A percentile compares a stretch with the other conserved stretches of the same genome.
phyloP scores from a whole-genome alignment of 53 echinoderm and acorn worm genomes.

The Glandiceps talaboti region DNA sequence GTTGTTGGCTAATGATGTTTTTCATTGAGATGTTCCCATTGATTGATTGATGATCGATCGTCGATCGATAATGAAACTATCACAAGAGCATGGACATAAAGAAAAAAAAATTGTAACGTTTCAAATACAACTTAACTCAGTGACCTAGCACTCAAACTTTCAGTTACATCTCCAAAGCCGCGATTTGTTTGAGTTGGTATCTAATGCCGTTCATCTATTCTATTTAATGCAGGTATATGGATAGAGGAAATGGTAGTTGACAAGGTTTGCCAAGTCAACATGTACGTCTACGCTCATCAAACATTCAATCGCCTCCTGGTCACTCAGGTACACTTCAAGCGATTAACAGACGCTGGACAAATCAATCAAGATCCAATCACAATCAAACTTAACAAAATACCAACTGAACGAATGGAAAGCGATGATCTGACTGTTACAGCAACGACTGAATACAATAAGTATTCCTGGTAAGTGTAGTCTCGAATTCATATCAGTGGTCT shows the following conservation, averaged over 20 bases:
- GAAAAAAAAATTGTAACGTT: too few relatives aligned
- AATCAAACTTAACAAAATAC: neutral
- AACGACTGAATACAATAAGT: neutral
- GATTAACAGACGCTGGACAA: neutral
- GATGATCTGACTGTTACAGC: neutral
- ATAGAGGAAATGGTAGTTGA: neutral
- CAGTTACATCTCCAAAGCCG: too few relatives aligned
- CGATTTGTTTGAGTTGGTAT: too few relatives aligned
- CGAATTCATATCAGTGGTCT: too few relatives aligned
- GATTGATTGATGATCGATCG: too few relatives aligned
- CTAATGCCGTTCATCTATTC: too few relatives aligned
- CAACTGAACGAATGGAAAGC: neutral
- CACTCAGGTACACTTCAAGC: neutral
- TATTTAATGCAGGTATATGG: neutral
- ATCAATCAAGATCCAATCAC: neutral
- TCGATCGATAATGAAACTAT: too few relatives aligned
- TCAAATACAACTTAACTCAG: too few relatives aligned
- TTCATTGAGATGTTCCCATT: too few relatives aligned
- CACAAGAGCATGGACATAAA: too few relatives aligned
- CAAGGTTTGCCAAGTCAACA: neutral
- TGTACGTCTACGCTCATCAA: neutral
- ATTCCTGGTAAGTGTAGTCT: conserved; percentile 4
- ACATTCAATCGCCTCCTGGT: neutral
- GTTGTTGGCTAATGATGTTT: too few relatives aligned
- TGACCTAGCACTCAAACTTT: too few relatives aligned